Evolutionary conservation across 2,113 vertebrate species (phyloP).

Genomic region (Tiliqua scincoides): DNA sequence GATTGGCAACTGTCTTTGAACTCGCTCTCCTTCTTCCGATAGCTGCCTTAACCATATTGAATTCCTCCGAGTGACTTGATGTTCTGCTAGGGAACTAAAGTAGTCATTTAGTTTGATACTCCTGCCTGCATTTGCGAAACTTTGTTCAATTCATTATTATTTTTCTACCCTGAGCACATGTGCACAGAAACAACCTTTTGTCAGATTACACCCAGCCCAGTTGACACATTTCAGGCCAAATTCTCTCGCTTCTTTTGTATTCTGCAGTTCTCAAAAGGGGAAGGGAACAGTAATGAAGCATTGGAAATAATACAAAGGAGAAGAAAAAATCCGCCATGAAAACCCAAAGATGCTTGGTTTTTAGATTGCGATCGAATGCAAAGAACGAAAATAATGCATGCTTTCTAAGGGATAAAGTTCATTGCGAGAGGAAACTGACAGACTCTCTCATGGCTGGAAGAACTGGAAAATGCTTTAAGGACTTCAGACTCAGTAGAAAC

Average conservation of each 20-base stretch:
- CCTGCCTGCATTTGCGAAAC: background rate
- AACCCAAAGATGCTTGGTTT: background rate
- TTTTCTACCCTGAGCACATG: background rate
- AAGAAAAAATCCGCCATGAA: background rate
- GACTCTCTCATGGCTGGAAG: conserved; percentile 26
- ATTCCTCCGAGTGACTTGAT: conserved; percentile 15
- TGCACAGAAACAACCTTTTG: conserved; percentile 18
- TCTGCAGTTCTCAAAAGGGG: background rate
- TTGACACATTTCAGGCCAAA: background rate
- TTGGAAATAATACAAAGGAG: background rate
- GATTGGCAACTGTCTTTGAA: conserved; percentile 23
- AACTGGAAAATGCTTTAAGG: conserved; percentile 13
- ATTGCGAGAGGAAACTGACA: conserved; percentile 17
- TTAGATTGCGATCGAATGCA: background rate
- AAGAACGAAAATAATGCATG: background rate
- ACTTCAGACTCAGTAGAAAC: conserved; percentile 18
- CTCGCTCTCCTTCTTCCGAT: conserved; percentile 14
- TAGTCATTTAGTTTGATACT: background rate
- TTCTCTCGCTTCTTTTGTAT: background rate
- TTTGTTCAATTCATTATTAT: background rate
- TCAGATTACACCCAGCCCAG: background rate
- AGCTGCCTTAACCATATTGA: conserved; percentile 15
- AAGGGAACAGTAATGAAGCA: background rate
- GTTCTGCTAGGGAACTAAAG: background rate
- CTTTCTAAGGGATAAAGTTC: background rate